phyloP scores from a whole-genome alignment of 1,140 invertebrate species.

The Cherax destructor region DNA sequence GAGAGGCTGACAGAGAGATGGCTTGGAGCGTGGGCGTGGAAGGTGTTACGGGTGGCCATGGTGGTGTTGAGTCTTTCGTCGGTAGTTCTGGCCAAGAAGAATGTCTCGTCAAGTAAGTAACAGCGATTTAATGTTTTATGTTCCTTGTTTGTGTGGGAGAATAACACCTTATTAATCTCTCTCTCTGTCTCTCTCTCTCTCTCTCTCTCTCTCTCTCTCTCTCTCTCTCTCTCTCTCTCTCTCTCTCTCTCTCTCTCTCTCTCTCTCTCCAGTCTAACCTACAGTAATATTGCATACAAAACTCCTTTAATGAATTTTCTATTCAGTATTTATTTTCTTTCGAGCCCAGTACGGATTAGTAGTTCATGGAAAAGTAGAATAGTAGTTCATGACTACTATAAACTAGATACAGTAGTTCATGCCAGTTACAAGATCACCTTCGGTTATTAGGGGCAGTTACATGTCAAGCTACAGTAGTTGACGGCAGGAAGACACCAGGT shows the following conservation, averaged over 20 bases:
- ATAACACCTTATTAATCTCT: neutral
- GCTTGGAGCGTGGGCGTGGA: too few relatives aligned
- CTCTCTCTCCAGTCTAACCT: neutral
- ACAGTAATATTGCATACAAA: neutral
- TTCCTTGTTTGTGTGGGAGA: neutral
- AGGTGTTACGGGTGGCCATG: too few relatives aligned
- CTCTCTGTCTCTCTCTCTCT: neutral
- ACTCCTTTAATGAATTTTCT: neutral
- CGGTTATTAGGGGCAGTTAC: too few relatives aligned
- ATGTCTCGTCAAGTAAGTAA: neutral
- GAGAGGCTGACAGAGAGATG: too few relatives aligned
- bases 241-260: conserved; percentile 45
- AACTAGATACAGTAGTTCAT: too few relatives aligned
- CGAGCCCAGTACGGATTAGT: neutral
- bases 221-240: conserved; percentile 46
- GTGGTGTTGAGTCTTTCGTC: too few relatives aligned
- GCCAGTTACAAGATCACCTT: too few relatives aligned
- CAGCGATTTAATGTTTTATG: neutral
- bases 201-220: conserved; percentile 24
- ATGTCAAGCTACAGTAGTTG: too few relatives aligned
- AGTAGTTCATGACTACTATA: too few relatives aligned
- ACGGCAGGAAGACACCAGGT: too few relatives aligned
- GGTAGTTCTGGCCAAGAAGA: too few relatives aligned
- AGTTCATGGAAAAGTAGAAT: too few relatives aligned
- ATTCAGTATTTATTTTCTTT: neutral